phyloP scores from a whole-genome alignment of 2,113 vertebrate species.

The Tylochromis polylepis region DNA sequence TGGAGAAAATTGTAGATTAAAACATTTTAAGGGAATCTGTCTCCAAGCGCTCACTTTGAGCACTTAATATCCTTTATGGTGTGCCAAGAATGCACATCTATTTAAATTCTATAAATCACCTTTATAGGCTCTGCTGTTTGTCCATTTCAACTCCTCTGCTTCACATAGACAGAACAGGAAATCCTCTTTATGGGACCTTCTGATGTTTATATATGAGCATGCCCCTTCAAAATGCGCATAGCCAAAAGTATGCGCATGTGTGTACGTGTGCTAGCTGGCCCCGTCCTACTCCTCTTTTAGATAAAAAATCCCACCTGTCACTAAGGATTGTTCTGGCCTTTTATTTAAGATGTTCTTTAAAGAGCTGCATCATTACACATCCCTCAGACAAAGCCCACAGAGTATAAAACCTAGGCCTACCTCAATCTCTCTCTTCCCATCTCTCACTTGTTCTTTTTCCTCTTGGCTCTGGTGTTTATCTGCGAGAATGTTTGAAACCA shows the following conservation, averaged over 20 bases:
- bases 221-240: conserved; percentile 13
- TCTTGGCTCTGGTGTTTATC: conserved; percentile 41
- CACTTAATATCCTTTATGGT: conserved; percentile 69
- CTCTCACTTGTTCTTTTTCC: conserved; percentile 28
- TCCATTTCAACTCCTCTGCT: conserved; percentile 61
- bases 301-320: conserved; percentile 71
- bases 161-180: conserved; percentile 61
- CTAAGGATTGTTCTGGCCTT: conserved; percentile 63
- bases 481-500: conserved; percentile 30
- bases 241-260: neutral
- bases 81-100: conserved; percentile 70
- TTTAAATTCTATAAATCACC: conserved; percentile 75
- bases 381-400: conserved; percentile 43
- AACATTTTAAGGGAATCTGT: conserved; percentile 57
- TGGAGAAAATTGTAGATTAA: conserved; percentile 65
- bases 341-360: conserved; percentile 63
- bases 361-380: conserved; percentile 59
- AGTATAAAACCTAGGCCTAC: conserved; percentile 50
- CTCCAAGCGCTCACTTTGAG: conserved; percentile 62
- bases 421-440: conserved; percentile 43
- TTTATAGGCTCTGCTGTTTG: conserved; percentile 71
- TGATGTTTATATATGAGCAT: conserved; percentile 35
- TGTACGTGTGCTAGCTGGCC: conserved; percentile 15
- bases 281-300: conserved; percentile 47
- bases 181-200: conserved; percentile 49